Evolutionary conservation across 2,113 vertebrate genomes (phyloP).

Genomic region (Barnardius zonarius): DNA sequence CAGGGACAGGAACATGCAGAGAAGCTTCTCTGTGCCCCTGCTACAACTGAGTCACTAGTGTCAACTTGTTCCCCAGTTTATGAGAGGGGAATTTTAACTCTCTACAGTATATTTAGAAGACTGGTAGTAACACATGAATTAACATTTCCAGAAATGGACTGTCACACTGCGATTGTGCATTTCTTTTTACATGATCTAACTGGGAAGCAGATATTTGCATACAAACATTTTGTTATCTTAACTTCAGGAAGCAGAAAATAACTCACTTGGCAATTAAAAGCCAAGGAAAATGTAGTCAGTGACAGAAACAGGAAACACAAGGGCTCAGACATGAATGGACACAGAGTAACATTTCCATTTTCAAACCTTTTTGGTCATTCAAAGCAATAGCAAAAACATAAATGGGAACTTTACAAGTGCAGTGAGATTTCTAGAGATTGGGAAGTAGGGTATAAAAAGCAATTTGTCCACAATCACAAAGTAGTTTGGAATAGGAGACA

Average conservation of each 20-base stretch:
- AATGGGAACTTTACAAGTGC: background rate
- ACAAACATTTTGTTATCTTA: background rate
- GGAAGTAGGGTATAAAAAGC: background rate
- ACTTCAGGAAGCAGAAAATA: background rate
- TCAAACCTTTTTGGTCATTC: background rate
- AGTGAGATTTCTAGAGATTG: background rate
- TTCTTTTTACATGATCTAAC: background rate
- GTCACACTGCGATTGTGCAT: background rate
- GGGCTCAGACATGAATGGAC: rapidly evolving
- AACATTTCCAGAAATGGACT: too few species aligned
- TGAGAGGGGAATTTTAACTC: background rate
- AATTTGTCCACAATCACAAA: background rate
- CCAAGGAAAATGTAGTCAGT: background rate
- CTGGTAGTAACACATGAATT: rapidly evolving
- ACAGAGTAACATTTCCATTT: background rate
- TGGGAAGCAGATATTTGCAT: background rate
- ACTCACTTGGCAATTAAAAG: background rate
- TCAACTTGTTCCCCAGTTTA: rapidly evolving
- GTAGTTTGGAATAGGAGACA: background rate
- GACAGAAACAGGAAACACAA: background rate
- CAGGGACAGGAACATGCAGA: background rate
- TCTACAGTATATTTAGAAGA: background rate
- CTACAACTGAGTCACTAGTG: rapidly evolving
- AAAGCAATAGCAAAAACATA: background rate
- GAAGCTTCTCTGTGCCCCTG: background rate